Evolutionary conservation across 2,797 vertebrate species (phyloP), one percentile per base, ranked within the genome.

Genomic region (Pachyuromys duprasi): DNA sequence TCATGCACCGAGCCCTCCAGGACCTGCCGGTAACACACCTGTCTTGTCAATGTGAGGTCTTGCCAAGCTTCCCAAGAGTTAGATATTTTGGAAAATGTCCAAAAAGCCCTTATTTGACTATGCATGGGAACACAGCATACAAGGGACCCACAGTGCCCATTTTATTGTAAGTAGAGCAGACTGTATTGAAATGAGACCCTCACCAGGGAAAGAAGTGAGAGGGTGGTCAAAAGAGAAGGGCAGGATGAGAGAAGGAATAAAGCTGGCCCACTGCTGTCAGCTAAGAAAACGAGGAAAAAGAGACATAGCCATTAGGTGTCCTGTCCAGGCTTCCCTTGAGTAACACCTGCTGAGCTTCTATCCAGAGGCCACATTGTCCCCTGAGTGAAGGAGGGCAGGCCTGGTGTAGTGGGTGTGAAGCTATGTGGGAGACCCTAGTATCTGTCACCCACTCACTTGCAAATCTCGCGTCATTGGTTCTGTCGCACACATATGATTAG

Each of bases 51-150:
- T 3, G 0, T 3, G 18, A 15, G 2, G 4, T 31, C 24, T 36
- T 65, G 12, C 28, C n/a, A 26, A n/a, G 1, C 2, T 14, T 24
- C 31, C 53, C n/a, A 0, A 24, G 8, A 33, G 5, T 7, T 75
- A 11, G 15, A 53, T 70, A 28, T 1, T 24, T 7, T 3, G 8
- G n/a, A 22, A 11, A 65, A 22, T 26, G 42, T 13, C 45, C 63
- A 36, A 55, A 15, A 70, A 31, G 62, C 6, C 42, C 15, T 0
- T 3, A 3, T 26, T 1, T 12, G 22, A 7, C 8, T 76, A 18
- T 81, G 17, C 2, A 3, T 28, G 1, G 6, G 33, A 12, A 4
- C 45, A 26, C 6, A 36, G 24, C 0, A 4, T 0, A 0, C 5
- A 3, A 78, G 20, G 36, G 13, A 18, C 53, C 39, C 4, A 1